Evolutionary conservation across 23 tunicate genomes (phyloP).

Genomic region (Aplidium turbinatum): DNA sequence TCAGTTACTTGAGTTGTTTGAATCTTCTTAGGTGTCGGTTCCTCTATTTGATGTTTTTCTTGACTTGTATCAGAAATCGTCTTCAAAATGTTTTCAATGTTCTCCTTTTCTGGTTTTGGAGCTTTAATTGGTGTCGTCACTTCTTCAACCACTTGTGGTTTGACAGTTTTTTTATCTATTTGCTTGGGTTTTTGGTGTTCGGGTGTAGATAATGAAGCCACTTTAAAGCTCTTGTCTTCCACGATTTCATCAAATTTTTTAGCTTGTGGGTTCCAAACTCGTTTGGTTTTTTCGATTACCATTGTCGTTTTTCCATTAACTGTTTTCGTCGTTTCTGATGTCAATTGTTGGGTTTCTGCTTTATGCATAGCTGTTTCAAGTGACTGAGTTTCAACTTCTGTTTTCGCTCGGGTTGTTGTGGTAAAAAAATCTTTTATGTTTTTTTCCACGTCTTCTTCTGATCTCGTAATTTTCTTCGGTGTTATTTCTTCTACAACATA

Average conservation of each 20-base stretch:
- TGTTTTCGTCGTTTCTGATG: background rate
- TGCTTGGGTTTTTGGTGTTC: background rate
- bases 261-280: constrained; percentile 62
- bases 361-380: background rate
- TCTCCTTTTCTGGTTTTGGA: background rate
- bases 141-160: background rate
- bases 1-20: background rate
- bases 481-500: background rate
- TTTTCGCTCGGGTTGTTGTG: background rate
- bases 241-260: constrained; percentile 59
- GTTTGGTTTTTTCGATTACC: constrained; percentile 32
- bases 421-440: too few species aligned
- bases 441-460: background rate
- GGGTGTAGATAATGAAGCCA: background rate
- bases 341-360: background rate
- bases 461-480: background rate
- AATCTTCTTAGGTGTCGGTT: background rate
- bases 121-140: background rate
- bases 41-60: background rate
- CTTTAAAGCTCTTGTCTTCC: background rate
- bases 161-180: background rate
- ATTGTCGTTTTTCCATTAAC: constrained; percentile 5
- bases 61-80: background rate
- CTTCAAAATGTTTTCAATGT: constrained; percentile 1
- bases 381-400: background rate